These are phyloP conservation scores for Pipra filicauda DNA, from an alignment of 2,113 vertebrate species.

Conservation along the genomic window DNA sequence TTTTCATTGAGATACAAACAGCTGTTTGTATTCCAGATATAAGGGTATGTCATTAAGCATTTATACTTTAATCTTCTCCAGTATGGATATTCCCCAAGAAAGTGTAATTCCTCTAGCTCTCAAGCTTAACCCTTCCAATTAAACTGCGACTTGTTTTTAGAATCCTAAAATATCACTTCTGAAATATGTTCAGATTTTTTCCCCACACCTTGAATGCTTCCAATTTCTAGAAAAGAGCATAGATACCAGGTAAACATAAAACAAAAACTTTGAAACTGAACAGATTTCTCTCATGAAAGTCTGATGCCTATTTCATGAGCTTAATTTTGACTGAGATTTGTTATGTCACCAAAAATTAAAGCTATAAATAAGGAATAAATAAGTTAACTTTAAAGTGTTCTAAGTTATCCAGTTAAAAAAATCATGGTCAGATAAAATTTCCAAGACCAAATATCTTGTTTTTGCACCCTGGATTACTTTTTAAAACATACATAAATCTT, in stretches of 20 bases:
- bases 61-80: background rate
- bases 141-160: background rate
- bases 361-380: background rate
- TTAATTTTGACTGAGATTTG: background rate
- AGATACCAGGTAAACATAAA: background rate
- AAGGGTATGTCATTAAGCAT: background rate
- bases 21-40: background rate
- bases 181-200: background rate
- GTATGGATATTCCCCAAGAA: background rate
- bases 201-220: fast-evolving
- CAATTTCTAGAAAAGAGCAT: background rate
- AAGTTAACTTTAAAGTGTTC: background rate
- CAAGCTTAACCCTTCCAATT: background rate
- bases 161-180: background rate
- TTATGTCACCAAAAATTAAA: background rate
- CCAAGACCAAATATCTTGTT: background rate
- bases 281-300: background rate
- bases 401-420: background rate
- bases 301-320: background rate
- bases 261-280: background rate
- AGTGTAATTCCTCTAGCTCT: background rate
- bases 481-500: background rate
- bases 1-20: background rate
- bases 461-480: background rate
- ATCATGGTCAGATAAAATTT: background rate